Base-by-base conservation (phyloP, 2,888 invertebrate species). In the Isotomurus palustris region DNA sequence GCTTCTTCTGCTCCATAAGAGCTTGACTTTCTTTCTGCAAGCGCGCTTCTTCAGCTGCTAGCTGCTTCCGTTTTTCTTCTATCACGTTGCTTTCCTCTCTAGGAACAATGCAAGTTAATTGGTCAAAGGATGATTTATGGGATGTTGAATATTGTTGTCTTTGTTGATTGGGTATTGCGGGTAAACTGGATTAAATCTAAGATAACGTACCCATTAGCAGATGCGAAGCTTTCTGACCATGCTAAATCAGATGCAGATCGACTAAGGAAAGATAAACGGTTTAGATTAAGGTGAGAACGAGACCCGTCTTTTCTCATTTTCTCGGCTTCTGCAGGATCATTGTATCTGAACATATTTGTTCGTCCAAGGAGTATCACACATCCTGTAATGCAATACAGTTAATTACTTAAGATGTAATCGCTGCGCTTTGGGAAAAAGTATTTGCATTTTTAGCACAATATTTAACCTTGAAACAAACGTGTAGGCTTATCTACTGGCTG, bases 291-390 rank as follows among this genome's bases (percentile, higher is more conserved):
- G 51, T 85, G 84, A 21, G 84, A 83, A 70, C 81, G 82, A 60
- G 81, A 80, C 60, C 85, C 84, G 72, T 86, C 86, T 73, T 85
- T 87, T 25, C 89, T 81, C 66, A 91, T 77, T 75, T 88, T 87
- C 35, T 90, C 91, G 2, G 90, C 91, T 74, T 91, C 91, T 0
- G 84, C 88, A 12, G 91, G 91, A 79, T 91, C 89, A 77, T 91
- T 91, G 76, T 89, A 91, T 38, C 91, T 86, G 76, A 87, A 87
- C 81, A 88, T 87, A 74, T 86, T 87, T 45, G 86, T 87, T 58
- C 86, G 81, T 0, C 88, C 88, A 61, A 88, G 79, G 3, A 88
- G 77, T 6, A 90, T 81, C 60, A 87, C 86, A 75, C 88, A 88
- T 32, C 88, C 84, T 84, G 74, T 45, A 52, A 53, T 36, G 10